Base-by-base conservation (phyloP, 1,140 invertebrate genomes). In the Drosophila kohkoa region DNA sequence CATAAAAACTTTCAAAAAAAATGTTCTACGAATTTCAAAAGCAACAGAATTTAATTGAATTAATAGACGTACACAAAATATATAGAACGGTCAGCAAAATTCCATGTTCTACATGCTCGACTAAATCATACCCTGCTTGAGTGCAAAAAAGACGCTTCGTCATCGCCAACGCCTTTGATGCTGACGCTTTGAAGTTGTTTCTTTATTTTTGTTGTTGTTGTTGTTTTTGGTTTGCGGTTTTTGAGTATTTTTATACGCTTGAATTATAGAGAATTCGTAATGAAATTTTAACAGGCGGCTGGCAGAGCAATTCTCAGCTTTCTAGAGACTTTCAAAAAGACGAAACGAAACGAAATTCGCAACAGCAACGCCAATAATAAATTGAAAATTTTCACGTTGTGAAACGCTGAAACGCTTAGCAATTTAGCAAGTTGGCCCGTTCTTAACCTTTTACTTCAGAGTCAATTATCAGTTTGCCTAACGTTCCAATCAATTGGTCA, bases 31-130 rank as follows among this genome's bases (percentile, higher is more conserved):
- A 41, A 68, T 68, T 38, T 32, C 30, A 81, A 25, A 54, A 59
- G 69, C 55, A 72, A 57, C 59, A 59, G 69, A 69, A 79, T 74
- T 80, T 75, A 80, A 83, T 83, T 80, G 81, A 83, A 85, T 85
- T 80, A 79, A 79, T 67, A 68, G 41, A 30, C 54, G 63, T 25
- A 25, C 20, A 25, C 64, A 15, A 16, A 51, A 54, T 15, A 58
- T 35, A 11, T 60, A 38, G 15, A 10, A 25, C 16, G 3, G 1
- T n/a, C 35, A 16, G 13, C 3, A 28, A n/a, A 25, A 25, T 25
- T 25, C 20, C 20, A 25, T 25, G 30, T 41, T 15, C 16, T 35
- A 5, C 16, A 48, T 13, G 38, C 2, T 2, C 52, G 28, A 52
- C 46, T 41, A 55, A 30, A 16, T 16, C 38, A 71, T 55, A 46